Base-by-base conservation (phyloP, 2,113 vertebrate genomes). In the Trogon melanurus region DNA sequence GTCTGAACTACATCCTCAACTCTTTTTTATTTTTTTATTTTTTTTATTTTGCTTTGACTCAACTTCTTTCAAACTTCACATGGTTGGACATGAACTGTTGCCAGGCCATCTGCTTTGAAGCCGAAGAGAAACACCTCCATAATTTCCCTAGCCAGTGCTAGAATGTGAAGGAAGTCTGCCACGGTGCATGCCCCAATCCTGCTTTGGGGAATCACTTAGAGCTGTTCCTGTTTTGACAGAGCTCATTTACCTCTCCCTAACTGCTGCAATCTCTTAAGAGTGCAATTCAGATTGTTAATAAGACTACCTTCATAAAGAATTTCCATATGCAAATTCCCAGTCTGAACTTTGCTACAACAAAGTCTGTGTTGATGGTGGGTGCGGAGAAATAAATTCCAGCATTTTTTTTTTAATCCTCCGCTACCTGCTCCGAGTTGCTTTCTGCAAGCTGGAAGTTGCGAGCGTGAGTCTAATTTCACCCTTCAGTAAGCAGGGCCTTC, bases 221-320 rank as follows among this genome's bases (percentile, higher is more conserved):
- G 69, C 85, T 78, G 76, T 83, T 95, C 88, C 69, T 96, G 76
- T 96, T 96, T 93, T 93, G 92, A 92, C 93, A 96, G 93, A 96
- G 65, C 85, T 96, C 85, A 86, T 96, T 95, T 96, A 93, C 88
- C 85, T 96, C 76, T 96, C 88, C 90, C 79, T 74, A 90, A 89
- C 94, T 96, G 87, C 94, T 95, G 66, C 82, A 89, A 90, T 96
- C 88, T 95, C 88, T 81, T 78, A 88, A 95, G 93, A 94, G 71
- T 88, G 95, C 93, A 94, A 72, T 90, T 96, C 88, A 84, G 66
- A 85, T 81, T 92, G 79, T 86, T 95, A 95, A 95, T 84, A 45
- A 47, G 57, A 95, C 38, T 81, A 54, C 69, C 91, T 96, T 84
- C 91, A 75, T 92, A 93, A 94, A 94, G 88, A 92, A 96, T 95